Evolutionary conservation across 2,888 invertebrate genomes (phyloP), one percentile per base, ranked within the genome.

Genomic region (Ypsolopha scabrella): DNA sequence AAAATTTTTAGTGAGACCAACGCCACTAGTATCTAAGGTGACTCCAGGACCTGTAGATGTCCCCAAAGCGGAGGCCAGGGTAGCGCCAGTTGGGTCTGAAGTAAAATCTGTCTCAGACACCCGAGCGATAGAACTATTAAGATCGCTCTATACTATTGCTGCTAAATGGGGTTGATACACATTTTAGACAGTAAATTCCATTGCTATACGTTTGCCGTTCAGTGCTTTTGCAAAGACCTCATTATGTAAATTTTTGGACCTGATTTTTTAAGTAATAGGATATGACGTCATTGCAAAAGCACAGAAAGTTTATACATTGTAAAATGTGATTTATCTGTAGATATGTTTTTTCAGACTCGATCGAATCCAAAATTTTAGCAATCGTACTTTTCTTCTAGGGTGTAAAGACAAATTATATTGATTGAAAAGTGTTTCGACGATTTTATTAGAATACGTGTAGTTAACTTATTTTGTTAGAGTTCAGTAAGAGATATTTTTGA

Each of bases 111-210:
- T 88, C 51, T 90, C 94, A 10, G 94, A 95, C 65, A 90, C 91
- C 24, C 88, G 95, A 72, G 95, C 95, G 10, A 80, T 95, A 62
- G 94, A 95, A 76, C 82, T 95, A 60, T 88, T 95, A 67, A 91
- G 93, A 79, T 94, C 95, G 57, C 85, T 95, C 53, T 95, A 95
- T 77, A 91, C 93, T 56, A 91, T 95, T 70, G 94, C 95, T 52
- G 93, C 94, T 14, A 91, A 92, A 80, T 94, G 94, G 90, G 94
- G 94, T 62, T 87, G 76, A 57, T 33, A 35, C 14, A 13, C 6
- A 33, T 7, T 8, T 9, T 33, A 51, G 14, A 35, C 13, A 3
- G 24, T 34, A 51, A 14, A 9, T 45, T 51, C 24, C 4, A 24
- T 24, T 24, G 4, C 24, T 24, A 24, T 24, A 24, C 24, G 24